Base-by-base conservation (phyloP, 2,113 vertebrate species). In the Nothocercus julius region DNA sequence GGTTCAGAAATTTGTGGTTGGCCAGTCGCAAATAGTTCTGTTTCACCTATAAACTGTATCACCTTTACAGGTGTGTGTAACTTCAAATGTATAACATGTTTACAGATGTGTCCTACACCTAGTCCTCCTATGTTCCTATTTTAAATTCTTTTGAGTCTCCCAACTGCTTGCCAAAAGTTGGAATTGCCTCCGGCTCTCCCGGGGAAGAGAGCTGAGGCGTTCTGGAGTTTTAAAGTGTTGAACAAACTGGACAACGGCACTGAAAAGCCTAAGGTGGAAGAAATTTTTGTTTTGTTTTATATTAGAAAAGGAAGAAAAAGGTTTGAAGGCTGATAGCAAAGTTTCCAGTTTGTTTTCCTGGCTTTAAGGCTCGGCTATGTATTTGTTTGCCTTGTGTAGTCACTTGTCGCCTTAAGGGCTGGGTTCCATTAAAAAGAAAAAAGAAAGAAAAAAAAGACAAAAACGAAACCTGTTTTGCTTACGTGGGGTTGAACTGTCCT, bases 331-430 rank as follows among this genome's bases (percentile, higher is more conserved):
- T 94, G 85, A 96, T 97, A 90, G 95, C 88, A 74, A 97, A 95
- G 89, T 80, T 96, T 96, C 98, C 97, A 97, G 97, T 98, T 98
- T 98, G 97, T 98, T 98, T 97, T 97, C 96, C 89, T 96, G 96
- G 96, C 98, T 98, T 98, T 97, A 98, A 98, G 97, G 97, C 97
- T 98, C 98, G 96, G 97, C 97, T 97, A 87, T 97, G 96, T 98
- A 97, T 98, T 97, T 95, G 95, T 95, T 97, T 98, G 98, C 98
- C 97, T 98, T 98, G 96, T 98, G 97, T 97, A 97, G 98, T 98
- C 98, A 98, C 97, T 98, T 97, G 97, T 97, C 97, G 95, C 97
- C 97, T 98, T 98, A 98, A 96, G 97, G 97, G 97, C 98, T 97
- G 92, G 96, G 97, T 98, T 94, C 89, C 79, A 85, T 92, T 64